Evolutionary conservation across 2,113 vertebrate species (phyloP).

Genomic region (Emydura subglobosa): DNA sequence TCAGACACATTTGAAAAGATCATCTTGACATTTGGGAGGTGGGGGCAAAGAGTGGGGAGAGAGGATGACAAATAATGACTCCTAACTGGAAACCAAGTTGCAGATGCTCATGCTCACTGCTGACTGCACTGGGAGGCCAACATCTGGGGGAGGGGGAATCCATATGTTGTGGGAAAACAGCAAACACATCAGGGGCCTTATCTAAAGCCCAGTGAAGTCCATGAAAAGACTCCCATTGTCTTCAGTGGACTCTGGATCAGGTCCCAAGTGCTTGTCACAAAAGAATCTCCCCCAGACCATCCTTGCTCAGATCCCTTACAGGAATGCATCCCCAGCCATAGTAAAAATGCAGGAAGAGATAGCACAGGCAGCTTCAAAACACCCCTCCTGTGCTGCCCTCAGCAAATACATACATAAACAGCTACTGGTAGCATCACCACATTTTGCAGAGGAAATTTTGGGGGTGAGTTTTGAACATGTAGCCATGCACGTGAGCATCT

Average conservation of each 20-base stretch:
- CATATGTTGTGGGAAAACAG: neutral
- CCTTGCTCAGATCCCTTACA: neutral
- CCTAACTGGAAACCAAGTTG: neutral
- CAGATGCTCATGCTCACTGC: neutral
- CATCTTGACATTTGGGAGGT: neutral
- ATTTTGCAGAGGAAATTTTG: too few relatives aligned
- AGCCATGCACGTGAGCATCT: too few relatives aligned
- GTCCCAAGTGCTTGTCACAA: neutral
- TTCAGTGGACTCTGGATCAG: neutral
- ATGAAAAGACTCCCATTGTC: neutral
- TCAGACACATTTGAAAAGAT: neutral
- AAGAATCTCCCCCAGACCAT: neutral
- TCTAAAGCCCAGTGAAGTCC: neutral
- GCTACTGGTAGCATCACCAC: too few relatives aligned
- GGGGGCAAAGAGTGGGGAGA: neutral
- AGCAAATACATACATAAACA: too few relatives aligned
- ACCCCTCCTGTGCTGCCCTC: too few relatives aligned
- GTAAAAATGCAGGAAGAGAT: accelerated
- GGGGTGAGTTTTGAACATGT: too few relatives aligned
- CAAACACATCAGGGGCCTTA: neutral
- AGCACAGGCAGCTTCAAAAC: accelerated
- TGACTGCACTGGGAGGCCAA: neutral
- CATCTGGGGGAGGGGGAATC: neutral
- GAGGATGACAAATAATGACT: neutral
- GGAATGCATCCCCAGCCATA: neutral